These are phyloP conservation scores for Platysteira castanea DNA, from an alignment of 2,113 vertebrate species.

Conservation along the genomic window DNA sequence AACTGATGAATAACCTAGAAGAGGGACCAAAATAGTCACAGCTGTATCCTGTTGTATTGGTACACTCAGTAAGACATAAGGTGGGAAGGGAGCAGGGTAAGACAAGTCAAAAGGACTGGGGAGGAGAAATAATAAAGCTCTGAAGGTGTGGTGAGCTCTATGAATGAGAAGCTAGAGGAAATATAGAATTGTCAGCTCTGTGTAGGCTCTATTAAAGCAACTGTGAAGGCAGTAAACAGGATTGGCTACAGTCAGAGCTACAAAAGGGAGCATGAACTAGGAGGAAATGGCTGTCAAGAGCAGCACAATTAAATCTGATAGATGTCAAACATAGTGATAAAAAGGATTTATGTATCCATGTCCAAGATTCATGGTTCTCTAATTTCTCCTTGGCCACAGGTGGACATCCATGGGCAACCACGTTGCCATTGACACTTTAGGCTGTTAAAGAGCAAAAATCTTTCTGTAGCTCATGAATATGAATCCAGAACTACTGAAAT, in stretches of 20 bases:
- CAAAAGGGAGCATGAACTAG: background rate
- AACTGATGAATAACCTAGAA: background rate
- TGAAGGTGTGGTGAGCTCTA: background rate
- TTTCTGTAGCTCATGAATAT: background rate
- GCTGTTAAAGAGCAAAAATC: background rate
- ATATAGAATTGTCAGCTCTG: background rate
- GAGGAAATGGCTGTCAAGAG: background rate
- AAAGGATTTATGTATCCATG: background rate
- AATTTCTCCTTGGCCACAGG: background rate
- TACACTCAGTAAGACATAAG: background rate
- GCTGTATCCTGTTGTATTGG: background rate
- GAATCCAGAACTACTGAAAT: background rate
- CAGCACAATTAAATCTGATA: background rate
- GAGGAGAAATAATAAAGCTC: background rate
- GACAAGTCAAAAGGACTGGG: background rate
- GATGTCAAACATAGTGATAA: background rate
- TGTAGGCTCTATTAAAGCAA: background rate
- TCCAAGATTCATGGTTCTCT: background rate
- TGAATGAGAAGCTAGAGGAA: background rate
- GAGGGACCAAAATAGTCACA: background rate
- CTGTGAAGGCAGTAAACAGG: background rate
- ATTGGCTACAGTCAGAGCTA: background rate
- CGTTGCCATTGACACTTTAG: background rate
- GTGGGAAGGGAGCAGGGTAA: background rate
- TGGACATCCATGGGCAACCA: background rate